Percentiles rank a stretch among this genome's conserved stretches.
phyloP scores from a whole-genome alignment of 2,113 vertebrate species.

The Notothenia rossii region DNA sequence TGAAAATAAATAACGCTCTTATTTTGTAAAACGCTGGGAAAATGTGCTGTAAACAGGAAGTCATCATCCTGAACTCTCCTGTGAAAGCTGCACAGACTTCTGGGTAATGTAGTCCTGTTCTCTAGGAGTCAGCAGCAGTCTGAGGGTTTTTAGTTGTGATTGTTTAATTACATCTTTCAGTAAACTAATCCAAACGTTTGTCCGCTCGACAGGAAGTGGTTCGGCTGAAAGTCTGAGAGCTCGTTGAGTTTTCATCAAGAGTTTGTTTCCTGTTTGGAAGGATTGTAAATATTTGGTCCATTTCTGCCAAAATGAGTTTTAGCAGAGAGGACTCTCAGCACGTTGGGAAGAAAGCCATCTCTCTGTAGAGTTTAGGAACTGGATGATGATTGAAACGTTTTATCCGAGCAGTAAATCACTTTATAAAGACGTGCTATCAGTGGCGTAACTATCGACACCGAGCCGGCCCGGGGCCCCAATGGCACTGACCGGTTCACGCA shows the following conservation, averaged over 20 bases:
- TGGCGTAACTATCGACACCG: too few relatives aligned
- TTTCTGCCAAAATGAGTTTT: neutral
- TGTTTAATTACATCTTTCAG: neutral
- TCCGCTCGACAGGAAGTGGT: neutral
- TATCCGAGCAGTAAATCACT: too few relatives aligned
- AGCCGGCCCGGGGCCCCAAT: too few relatives aligned
- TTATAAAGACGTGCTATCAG: too few relatives aligned
- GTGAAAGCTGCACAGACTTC: neutral
- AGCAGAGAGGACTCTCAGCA: too few relatives aligned
- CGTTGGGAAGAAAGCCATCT: too few relatives aligned
- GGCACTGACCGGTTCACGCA: too few relatives aligned
- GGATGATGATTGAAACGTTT: too few relatives aligned
- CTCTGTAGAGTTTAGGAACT: too few relatives aligned
- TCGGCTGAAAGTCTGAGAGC: neutral
- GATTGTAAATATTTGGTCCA: neutral
- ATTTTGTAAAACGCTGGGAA: too few relatives aligned
- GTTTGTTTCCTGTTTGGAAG: constrained; percentile 51
- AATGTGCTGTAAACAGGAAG: too few relatives aligned
- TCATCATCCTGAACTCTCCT: neutral
- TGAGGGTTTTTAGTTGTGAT: neutral
- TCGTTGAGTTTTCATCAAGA: constrained; percentile 34
- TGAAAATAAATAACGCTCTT: too few relatives aligned
- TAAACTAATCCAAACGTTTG: neutral
- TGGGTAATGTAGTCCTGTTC: constrained; percentile 1
- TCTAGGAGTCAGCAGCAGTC: neutral